Conservation (phyloP, 2,797 vertebrate genomes). For the Manis pentadactyla region DNA sequence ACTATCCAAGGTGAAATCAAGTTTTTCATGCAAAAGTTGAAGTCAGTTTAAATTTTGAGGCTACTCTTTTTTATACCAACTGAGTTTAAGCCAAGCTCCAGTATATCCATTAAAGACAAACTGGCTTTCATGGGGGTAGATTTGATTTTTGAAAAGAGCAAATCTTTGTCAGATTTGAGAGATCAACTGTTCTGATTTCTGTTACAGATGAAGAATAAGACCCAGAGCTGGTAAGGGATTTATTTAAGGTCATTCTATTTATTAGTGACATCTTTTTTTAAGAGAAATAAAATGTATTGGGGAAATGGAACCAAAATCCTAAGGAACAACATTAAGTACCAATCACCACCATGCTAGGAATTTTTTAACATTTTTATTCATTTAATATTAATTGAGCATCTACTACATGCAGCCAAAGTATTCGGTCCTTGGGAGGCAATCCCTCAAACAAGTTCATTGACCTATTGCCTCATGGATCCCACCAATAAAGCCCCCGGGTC, state of each 20-base stretch:
- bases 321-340: neutral
- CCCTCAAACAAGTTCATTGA: neutral
- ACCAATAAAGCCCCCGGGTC: neutral
- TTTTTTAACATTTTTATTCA: neutral
- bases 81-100: neutral
- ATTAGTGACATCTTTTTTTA: neutral
- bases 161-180: neutral
- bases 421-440: neutral
- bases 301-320: neutral
- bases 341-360: neutral
- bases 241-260: neutral
- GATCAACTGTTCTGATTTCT: neutral
- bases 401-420: neutral
- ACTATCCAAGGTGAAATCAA: neutral
- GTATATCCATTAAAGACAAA: neutral
- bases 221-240: neutral
- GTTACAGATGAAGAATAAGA: neutral
- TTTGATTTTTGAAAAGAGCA: constrained; percentile 29
- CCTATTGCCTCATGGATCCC: neutral
- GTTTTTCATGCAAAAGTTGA: neutral
- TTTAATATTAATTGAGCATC: neutral
- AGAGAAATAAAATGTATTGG: neutral
- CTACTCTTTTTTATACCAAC: neutral
- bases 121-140: neutral
- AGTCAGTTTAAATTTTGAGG: neutral